Percentiles rank a stretch among this genome's conserved stretches.
Evolutionary conservation across 1,140 invertebrate species (phyloP).

Genomic region (Eupristina koningsbergeri): DNA sequence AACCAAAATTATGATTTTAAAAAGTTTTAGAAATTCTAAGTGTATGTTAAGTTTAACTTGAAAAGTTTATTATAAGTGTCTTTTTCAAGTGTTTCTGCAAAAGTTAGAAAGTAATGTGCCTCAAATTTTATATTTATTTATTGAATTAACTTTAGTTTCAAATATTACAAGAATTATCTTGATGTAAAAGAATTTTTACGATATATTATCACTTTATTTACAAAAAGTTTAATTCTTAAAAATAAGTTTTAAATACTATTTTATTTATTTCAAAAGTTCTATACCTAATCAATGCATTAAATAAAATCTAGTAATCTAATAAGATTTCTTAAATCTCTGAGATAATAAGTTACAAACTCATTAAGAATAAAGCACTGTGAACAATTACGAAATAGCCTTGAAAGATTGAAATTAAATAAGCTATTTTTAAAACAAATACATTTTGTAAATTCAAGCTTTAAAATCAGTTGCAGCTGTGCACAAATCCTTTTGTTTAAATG

Average conservation of each 20-base stretch:
- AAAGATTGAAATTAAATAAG: background rate
- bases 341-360: no score
- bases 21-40: background rate
- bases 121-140: conserved; percentile 4
- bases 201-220: background rate
- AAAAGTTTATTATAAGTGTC: background rate
- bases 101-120: background rate
- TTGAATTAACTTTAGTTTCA: background rate
- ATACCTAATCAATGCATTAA: no score
- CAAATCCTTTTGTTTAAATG: no score
- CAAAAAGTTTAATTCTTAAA: no score
- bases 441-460: no score
- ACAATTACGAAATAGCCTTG: background rate
- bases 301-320: no score
- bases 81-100: background rate
- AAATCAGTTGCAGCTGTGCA: no score
- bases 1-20: background rate
- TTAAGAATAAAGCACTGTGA: no score
- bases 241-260: no score
- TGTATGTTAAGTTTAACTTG: conserved; percentile 3
- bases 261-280: no score
- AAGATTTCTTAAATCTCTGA: no score
- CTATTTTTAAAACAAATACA: background rate
- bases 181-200: background rate
- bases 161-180: background rate